These are phyloP conservation scores for Girardia tigrina DNA, from an alignment of 2,888 invertebrate genomes.

Conservation along the genomic window DNA sequence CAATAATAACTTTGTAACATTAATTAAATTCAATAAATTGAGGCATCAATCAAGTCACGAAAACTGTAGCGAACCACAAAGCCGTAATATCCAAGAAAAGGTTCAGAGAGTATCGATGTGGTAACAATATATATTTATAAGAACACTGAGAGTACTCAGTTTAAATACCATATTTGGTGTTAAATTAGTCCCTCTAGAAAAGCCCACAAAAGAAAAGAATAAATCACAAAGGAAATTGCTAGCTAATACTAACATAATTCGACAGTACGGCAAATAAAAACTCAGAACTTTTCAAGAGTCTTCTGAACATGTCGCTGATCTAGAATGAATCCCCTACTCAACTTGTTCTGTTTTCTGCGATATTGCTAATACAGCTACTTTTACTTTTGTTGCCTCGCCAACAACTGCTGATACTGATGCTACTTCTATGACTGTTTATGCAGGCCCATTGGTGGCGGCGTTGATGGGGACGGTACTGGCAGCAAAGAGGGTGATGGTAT, in stretches of 20 bases:
- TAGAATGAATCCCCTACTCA: slow-evolving; percentile 23
- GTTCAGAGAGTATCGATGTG: slow-evolving; percentile 10
- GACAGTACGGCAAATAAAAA: slow-evolving; percentile 23
- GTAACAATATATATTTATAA: slow-evolving; percentile 15
- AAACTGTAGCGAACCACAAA: slow-evolving; percentile 23
- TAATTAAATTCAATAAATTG: slow-evolving; percentile 17
- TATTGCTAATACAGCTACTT: slow-evolving; percentile 17
- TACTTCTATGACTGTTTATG: slow-evolving; percentile 20
- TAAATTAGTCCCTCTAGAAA: slow-evolving; percentile 23
- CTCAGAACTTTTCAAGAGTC: slow-evolving; percentile 23
- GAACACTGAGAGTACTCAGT: slow-evolving; percentile 18
- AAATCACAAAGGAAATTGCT: slow-evolving; percentile 23
- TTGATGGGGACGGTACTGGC: slow-evolving; percentile 24
- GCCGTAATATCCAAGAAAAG: slow-evolving; percentile 20
- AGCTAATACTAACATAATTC: slow-evolving; percentile 18
- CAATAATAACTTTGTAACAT: slow-evolving; percentile 23
- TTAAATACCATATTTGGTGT: slow-evolving; percentile 20
- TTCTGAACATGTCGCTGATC: slow-evolving; percentile 23
- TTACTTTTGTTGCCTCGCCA: slow-evolving; percentile 13
- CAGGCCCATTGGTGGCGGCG: slow-evolving; percentile 28
- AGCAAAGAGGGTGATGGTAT: slow-evolving; percentile 28
- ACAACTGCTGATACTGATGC: slow-evolving; percentile 20
- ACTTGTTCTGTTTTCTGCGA: slow-evolving; percentile 23
- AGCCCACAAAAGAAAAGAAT: slow-evolving; percentile 23
- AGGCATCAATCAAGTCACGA: neutral